Conservation (phyloP, 1,140 invertebrate species). For the Drosophila pectinifera region DNA sequence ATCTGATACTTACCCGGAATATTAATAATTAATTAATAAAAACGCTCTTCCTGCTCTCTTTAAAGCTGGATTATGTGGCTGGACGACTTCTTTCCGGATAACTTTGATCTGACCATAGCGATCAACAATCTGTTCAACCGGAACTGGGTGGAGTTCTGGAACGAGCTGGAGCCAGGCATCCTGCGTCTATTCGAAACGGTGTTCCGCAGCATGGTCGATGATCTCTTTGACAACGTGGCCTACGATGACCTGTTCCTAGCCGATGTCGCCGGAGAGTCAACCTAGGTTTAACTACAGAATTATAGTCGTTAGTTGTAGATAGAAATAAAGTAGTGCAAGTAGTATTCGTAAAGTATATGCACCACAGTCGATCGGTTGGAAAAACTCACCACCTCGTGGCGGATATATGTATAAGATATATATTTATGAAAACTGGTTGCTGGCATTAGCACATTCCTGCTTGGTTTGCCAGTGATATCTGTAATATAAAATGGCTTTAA, state of each 20-base stretch:
- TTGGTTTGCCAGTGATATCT: constrained; percentile 10
- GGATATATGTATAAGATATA: constrained; percentile 5
- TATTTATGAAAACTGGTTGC: constrained; percentile 45
- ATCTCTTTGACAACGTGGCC: constrained; percentile 57
- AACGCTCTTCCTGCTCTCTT: neutral
- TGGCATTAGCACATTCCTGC: constrained; percentile 23
- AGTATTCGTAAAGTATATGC: constrained; percentile 17
- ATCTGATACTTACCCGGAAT: no score
- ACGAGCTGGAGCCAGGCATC: constrained; percentile 62
- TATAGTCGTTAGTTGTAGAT: constrained; percentile 4
- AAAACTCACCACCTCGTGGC: constrained; percentile 15
- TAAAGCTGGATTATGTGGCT: constrained; percentile 63
- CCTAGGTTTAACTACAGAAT: neutral
- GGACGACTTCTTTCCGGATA: constrained; percentile 68
- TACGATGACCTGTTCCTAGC: constrained; percentile 66
- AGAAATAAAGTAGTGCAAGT: constrained; percentile 6
- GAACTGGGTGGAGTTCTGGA: constrained; percentile 70
- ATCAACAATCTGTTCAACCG: constrained; percentile 60
- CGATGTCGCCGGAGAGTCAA: neutral
- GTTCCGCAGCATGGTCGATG: constrained; percentile 53
- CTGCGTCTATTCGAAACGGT: constrained; percentile 49
- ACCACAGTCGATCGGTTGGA: constrained; percentile 1
- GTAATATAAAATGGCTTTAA: constrained; percentile 17
- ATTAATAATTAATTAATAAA: neutral
- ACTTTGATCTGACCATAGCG: constrained; percentile 53